These are phyloP conservation scores for Tachuris rubrigastra DNA, from an alignment of 2,113 vertebrate genomes.

Conservation along the genomic window DNA sequence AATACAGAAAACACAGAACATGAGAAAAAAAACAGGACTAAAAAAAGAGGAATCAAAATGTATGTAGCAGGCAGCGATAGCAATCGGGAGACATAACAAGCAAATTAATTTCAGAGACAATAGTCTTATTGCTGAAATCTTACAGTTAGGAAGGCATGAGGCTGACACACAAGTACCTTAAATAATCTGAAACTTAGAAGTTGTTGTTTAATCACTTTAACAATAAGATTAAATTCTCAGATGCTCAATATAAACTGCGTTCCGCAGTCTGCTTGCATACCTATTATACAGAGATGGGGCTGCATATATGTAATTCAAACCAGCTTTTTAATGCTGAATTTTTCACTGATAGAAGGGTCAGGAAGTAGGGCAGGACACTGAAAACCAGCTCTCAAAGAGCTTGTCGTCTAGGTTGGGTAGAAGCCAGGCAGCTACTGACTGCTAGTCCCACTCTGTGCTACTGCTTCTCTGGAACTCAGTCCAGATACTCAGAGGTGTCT, in stretches of 20 bases:
- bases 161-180: background rate
- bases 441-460: background rate
- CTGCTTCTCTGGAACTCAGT: background rate
- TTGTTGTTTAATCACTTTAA: background rate
- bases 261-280: background rate
- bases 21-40: background rate
- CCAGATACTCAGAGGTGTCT: background rate
- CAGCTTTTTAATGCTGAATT: background rate
- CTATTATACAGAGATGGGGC: background rate
- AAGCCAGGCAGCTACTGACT: background rate
- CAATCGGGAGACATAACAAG: background rate
- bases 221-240: background rate
- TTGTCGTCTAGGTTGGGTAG: background rate
- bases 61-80: background rate
- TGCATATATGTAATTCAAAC: background rate
- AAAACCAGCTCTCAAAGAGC: background rate
- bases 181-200: background rate
- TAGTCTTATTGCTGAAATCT: background rate
- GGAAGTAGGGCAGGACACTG: background rate
- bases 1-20: background rate
- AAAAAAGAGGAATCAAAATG: background rate
- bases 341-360: background rate
- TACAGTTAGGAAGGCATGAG: background rate
- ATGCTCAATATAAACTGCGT: background rate
- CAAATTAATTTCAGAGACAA: constrained; percentile 4